Conservation (phyloP, 2,888 invertebrate genomes). For the Rhingia rostrata region DNA sequence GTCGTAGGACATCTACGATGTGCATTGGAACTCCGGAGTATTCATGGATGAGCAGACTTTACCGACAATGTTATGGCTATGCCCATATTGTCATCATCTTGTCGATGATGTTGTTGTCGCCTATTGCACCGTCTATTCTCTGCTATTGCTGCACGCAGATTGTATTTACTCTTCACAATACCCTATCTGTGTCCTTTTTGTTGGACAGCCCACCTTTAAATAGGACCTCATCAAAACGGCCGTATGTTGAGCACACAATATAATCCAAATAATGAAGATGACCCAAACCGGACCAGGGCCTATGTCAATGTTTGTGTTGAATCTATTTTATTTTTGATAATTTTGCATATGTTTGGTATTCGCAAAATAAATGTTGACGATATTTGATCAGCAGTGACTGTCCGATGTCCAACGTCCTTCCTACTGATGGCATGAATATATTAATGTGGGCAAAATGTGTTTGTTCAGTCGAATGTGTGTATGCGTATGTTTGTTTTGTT, state of each 20-base stretch:
- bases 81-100: constrained; percentile 27
- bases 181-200: not conserved
- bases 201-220: not conserved
- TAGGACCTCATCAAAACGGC: not conserved
- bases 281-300: constrained; percentile 15
- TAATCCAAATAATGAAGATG: constrained; percentile 47
- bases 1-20: not conserved
- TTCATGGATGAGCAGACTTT: not conserved
- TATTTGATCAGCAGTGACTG: constrained; percentile 52
- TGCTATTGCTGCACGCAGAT: constrained; percentile 51
- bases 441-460: constrained; percentile 39
- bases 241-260: not conserved
- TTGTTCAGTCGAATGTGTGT: constrained; percentile 31
- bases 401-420: constrained; percentile 12
- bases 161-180: constrained; percentile 45
- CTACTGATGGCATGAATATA: constrained; percentile 47
- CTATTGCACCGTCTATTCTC: constrained; percentile 21
- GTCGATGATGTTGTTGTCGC: not conserved
- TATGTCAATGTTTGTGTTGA: constrained; percentile 46
- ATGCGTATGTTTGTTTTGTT: not conserved
- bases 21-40: not conserved
- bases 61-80: not conserved
- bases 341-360: constrained; percentile 53
- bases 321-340: constrained; percentile 52
- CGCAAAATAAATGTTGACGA: constrained; percentile 53